Conservation (phyloP, 2,888 invertebrate genomes). For the Melieria crassipennis region DNA sequence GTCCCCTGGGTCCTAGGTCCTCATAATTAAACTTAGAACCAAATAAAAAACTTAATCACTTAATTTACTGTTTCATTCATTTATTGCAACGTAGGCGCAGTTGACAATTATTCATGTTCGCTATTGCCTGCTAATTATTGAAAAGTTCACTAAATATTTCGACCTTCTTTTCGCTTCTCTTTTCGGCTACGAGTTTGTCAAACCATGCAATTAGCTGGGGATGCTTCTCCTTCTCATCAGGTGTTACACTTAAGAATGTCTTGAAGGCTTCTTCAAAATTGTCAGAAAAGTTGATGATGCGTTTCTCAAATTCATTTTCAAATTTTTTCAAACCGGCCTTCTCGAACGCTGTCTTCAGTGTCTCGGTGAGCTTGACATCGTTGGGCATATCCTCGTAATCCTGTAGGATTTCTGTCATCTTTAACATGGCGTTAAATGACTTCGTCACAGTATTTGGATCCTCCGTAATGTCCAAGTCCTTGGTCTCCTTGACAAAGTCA, state of each 20-base stretch:
- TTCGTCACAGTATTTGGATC: background rate
- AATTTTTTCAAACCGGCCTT: slow-evolving; percentile 18
- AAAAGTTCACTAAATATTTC: background rate
- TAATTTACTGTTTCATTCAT: background rate
- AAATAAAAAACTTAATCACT: background rate
- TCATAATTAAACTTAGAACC: too few species aligned
- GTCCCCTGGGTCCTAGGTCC: too few species aligned
- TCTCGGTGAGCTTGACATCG: slow-evolving; percentile 15
- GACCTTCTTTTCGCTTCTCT: background rate
- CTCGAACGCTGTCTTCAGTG: slow-evolving; percentile 5
- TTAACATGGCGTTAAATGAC: slow-evolving; percentile 22
- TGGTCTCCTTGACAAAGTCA: slow-evolving; percentile 5
- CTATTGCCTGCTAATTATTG: background rate
- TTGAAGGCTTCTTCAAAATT: slow-evolving; percentile 22
- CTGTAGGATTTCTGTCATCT: slow-evolving; percentile 14
- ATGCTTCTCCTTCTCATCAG: background rate
- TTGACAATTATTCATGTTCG: background rate
- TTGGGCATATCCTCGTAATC: slow-evolving; percentile 20
- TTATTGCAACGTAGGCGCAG: too few species aligned
- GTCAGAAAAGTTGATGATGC: slow-evolving; percentile 3
- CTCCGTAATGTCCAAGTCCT: background rate
- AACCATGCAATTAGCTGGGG: slow-evolving; percentile 2
- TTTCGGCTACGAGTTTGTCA: background rate
- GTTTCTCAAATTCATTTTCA: background rate
- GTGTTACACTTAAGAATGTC: slow-evolving; percentile 2